phyloP scores from a whole-genome alignment of 2,113 vertebrate genomes.

The Actenoides hombroni region DNA sequence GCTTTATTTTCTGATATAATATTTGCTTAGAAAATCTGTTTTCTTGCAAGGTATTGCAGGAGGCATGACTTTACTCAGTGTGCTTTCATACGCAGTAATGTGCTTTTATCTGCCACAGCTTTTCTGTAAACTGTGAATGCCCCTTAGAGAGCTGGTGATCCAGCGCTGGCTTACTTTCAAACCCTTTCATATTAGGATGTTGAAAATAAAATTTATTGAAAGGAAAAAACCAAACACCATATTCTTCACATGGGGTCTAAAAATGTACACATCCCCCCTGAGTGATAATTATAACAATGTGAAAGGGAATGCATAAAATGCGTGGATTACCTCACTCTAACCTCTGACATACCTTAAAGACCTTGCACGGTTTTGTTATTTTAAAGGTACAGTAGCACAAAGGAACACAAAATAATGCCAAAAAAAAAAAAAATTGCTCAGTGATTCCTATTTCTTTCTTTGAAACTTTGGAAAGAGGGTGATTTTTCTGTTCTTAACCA shows the following conservation, averaged over 20 bases:
- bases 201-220: not conserved
- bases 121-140: not conserved
- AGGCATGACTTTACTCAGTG: not conserved
- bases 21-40: not conserved
- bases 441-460: not conserved
- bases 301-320: not conserved
- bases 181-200: not conserved
- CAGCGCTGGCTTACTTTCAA: not conserved
- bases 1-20: not conserved
- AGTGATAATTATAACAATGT: not conserved
- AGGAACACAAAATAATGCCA: not conserved
- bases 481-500: not conserved
- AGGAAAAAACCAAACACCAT: not conserved
- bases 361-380: not conserved
- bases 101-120: not conserved
- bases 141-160: not conserved
- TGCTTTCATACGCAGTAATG: not conserved
- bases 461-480: not conserved
- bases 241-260: not conserved
- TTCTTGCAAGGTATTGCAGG: not conserved
- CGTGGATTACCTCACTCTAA: not conserved
- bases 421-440: not conserved
- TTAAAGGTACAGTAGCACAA: not conserved
- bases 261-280: not conserved
- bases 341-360: not conserved